A percentile compares a stretch with the other conserved stretches of the same genome.
These are phyloP conservation scores for Eilema griseolum DNA, from an alignment of 2,888 invertebrate species.

Conservation along the genomic window DNA sequence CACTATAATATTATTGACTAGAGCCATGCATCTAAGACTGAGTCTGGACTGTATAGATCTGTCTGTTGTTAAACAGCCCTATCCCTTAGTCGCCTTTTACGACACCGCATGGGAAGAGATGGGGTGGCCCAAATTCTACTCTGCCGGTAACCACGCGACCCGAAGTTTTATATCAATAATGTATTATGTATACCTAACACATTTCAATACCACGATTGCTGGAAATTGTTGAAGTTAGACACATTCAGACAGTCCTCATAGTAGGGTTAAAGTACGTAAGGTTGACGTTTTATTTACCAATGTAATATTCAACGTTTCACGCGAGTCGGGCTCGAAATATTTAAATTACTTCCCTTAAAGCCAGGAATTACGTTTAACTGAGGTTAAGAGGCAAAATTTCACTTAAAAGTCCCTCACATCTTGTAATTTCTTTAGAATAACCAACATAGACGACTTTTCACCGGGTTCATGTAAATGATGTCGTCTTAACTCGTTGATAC, in stretches of 20 bases:
- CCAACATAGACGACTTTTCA: constrained; percentile 41
- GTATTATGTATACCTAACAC: too few relatives aligned
- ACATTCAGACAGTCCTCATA: constrained; percentile 30
- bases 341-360: constrained; percentile 62
- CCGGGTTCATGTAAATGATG: constrained; percentile 41
- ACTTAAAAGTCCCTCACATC: constrained; percentile 55
- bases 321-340: constrained; percentile 50
- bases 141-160: too few relatives aligned
- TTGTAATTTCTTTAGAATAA: constrained; percentile 60
- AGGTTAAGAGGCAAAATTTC: constrained; percentile 59
- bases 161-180: too few relatives aligned
- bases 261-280: constrained; percentile 45
- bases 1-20: too few relatives aligned
- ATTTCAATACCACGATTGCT: too few relatives aligned
- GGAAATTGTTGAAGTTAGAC: constrained; percentile 10
- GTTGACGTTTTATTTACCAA: constrained; percentile 61
- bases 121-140: too few relatives aligned
- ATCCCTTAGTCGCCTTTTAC: too few relatives aligned
- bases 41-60: too few relatives aligned
- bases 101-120: too few relatives aligned
- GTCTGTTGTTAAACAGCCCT: too few relatives aligned
- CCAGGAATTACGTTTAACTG: constrained; percentile 57
- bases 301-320: constrained; percentile 58
- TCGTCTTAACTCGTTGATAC: constrained; percentile 23
- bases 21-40: too few relatives aligned